Evolutionary conservation across 2,888 invertebrate genomes (phyloP).

Genomic region (Cremastinae sp.): DNA sequence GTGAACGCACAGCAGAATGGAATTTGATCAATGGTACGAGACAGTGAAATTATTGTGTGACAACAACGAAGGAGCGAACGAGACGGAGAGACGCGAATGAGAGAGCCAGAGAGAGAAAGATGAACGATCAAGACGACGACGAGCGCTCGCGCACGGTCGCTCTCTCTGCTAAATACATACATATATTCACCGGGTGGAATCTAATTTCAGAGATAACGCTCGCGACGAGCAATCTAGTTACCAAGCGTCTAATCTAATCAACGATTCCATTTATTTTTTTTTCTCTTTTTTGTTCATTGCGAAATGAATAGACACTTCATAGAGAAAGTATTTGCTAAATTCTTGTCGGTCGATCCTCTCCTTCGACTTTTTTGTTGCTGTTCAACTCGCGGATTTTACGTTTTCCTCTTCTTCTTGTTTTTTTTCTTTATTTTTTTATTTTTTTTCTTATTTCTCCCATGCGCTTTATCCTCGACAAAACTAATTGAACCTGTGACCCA

Average conservation of each 20-base stretch:
- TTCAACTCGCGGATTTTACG: neutral
- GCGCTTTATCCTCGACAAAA: slow-evolving; percentile 3
- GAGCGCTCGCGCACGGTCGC: slow-evolving; percentile 24
- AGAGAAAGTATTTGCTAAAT: slow-evolving; percentile 6
- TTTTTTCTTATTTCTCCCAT: neutral
- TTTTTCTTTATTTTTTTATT: neutral
- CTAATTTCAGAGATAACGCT: slow-evolving; percentile 78
- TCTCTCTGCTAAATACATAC: slow-evolving; percentile 64
- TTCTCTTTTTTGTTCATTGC: slow-evolving; percentile 29
- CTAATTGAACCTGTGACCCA: slow-evolving; percentile 49
- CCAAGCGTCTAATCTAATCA: slow-evolving; percentile 80
- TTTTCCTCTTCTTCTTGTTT: neutral
- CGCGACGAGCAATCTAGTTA: slow-evolving; percentile 78
- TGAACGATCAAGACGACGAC: slow-evolving; percentile 24
- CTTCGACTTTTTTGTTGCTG: neutral
- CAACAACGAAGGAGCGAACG: slow-evolving; percentile 40
- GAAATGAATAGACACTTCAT: slow-evolving; percentile 14
- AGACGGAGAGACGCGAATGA: neutral
- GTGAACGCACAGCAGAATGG: slow-evolving; percentile 32
- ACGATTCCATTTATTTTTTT: slow-evolving; percentile 71
- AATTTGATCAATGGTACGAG: slow-evolving; percentile 60
- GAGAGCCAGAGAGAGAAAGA: slow-evolving; percentile 25
- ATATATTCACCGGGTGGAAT: slow-evolving; percentile 74
- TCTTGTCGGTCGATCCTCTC: neutral
- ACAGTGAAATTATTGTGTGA: slow-evolving; percentile 55